A percentile compares a stretch with the other conserved stretches of the same genome.
These are phyloP conservation scores for Sarcophaga caerulescens DNA, from an alignment of 2,888 invertebrate species.

Conservation along the genomic window DNA sequence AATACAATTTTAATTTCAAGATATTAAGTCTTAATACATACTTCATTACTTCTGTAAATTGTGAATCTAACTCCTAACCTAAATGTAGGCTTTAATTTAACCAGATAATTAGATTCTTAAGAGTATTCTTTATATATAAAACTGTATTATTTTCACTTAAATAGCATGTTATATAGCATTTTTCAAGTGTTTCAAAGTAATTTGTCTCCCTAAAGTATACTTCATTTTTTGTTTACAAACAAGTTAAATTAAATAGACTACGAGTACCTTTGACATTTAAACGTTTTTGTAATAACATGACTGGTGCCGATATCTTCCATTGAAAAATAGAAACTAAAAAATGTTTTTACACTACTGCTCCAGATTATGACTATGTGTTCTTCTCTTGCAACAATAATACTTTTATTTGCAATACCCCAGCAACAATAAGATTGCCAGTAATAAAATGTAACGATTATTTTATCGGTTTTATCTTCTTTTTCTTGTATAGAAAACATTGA, in stretches of 20 bases:
- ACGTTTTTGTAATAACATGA: not conserved
- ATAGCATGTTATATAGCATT: not conserved
- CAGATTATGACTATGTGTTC: not conserved
- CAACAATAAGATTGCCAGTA: constrained; percentile 79
- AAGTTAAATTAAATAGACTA: constrained; percentile 33
- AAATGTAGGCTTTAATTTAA: too few species aligned
- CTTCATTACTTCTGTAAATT: too few species aligned
- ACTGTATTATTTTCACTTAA: not conserved
- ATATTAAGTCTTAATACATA: too few species aligned
- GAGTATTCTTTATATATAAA: too few species aligned
- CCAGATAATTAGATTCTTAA: too few species aligned
- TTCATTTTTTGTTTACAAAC: constrained; percentile 1
- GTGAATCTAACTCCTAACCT: too few species aligned
- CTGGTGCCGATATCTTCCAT: constrained; percentile 12
- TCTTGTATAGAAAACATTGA: not conserved
- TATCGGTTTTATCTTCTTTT: constrained; percentile 73
- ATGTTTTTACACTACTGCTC: not conserved
- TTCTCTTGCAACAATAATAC: not conserved
- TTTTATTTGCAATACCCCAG: constrained; percentile 27
- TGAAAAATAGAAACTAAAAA: constrained; percentile 32
- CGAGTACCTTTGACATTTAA: constrained; percentile 31
- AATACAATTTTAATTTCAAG: too few species aligned
- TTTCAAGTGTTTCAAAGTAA: constrained; percentile 5
- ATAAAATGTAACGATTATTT: constrained; percentile 79
- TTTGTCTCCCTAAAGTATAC: constrained; percentile 19